Conservation (phyloP, 2,797 vertebrate species). For the Cossypha niveicapilla region DNA sequence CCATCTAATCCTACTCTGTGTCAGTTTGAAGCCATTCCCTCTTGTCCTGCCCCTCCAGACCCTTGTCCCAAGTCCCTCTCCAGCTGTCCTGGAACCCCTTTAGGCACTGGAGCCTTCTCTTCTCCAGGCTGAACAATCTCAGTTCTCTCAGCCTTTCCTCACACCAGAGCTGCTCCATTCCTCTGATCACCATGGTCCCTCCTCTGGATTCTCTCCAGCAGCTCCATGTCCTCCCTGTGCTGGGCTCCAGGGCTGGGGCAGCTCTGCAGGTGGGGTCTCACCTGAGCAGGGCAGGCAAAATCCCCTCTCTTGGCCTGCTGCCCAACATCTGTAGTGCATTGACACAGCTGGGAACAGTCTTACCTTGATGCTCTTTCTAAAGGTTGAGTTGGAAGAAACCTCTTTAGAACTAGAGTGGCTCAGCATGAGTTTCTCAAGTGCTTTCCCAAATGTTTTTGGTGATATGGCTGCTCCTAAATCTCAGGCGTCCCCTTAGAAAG, state of each 20-base stretch:
- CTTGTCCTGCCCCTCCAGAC: too few relatives aligned
- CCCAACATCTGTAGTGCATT: neutral
- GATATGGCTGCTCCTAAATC: neutral
- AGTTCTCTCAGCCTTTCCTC: neutral
- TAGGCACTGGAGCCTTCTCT: neutral
- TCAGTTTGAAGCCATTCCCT: too few relatives aligned
- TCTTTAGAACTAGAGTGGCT: neutral
- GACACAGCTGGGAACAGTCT: neutral
- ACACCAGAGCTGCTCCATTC: neutral
- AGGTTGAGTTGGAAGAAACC: neutral
- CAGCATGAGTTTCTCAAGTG: neutral
- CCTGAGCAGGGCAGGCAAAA: neutral
- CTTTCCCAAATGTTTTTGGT: neutral
- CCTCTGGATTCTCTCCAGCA: neutral
- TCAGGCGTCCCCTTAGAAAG: neutral
- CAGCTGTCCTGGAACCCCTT: too few relatives aligned
- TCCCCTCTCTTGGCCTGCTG: neutral
- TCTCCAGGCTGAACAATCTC: neutral
- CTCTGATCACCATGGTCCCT: neutral
- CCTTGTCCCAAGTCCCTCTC: too few relatives aligned
- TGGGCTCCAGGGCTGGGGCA: neutral
- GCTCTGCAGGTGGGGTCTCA: neutral
- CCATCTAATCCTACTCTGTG: too few relatives aligned
- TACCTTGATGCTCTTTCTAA: neutral
- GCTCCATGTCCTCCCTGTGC: accelerated